These are phyloP conservation scores for Rotaria sp. DNA, from an alignment of 2,888 invertebrate genomes.

Conservation along the genomic window DNA sequence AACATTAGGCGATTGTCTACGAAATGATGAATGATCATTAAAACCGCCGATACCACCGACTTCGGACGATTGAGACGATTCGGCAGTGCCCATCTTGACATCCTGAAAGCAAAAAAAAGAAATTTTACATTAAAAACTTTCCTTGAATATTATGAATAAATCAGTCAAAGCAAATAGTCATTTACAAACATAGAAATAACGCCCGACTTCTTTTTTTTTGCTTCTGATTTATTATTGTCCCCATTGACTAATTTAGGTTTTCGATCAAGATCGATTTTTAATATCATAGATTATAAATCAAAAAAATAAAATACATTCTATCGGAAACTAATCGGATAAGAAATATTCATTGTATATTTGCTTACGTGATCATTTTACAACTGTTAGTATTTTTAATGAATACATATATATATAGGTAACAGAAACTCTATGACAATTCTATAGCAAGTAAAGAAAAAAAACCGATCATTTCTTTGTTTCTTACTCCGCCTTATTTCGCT, in stretches of 20 bases:
- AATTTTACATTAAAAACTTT: neutral
- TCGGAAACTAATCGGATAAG: too few species aligned
- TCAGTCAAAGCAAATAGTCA: neutral
- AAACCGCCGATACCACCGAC: neutral
- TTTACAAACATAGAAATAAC: neutral
- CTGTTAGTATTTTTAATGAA: neutral
- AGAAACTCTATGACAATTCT: neutral
- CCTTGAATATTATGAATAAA: too few species aligned
- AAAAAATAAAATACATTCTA: too few species aligned
- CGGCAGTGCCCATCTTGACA: slow-evolving; percentile 23
- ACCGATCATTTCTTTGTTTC: neutral
- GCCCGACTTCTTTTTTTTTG: too few species aligned
- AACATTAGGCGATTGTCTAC: slow-evolving; percentile 21
- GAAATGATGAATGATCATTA: neutral
- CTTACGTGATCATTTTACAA: too few species aligned
- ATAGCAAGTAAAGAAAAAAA: neutral
- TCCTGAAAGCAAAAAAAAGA: neutral
- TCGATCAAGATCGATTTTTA: too few species aligned
- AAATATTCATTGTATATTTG: too few species aligned
- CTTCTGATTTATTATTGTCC: too few species aligned
- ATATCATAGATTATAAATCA: too few species aligned
- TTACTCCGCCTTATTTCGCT: neutral
- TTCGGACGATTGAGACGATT: slow-evolving; percentile 28
- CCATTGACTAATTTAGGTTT: too few species aligned
- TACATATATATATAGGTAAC: neutral